Conservation (phyloP, 2,797 vertebrate species). For the Hydrolagus colliei region DNA sequence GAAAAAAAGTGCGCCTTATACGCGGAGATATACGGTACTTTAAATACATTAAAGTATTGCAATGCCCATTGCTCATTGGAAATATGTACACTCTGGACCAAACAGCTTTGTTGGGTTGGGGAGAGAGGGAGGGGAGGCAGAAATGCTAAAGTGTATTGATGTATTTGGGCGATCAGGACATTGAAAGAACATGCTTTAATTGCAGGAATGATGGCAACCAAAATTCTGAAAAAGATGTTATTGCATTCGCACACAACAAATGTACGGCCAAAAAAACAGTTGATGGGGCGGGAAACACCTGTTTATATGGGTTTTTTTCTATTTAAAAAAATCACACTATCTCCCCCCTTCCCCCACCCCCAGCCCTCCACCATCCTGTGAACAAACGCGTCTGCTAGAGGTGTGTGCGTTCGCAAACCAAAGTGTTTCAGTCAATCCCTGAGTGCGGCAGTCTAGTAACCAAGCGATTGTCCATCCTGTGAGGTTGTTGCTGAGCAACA, state of each 20-base stretch:
- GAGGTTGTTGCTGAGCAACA: constrained; percentile 30
- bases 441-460: not conserved
- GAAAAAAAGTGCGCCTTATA: too few relatives aligned
- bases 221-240: not conserved
- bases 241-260: not conserved
- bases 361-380: not conserved
- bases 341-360: too few relatives aligned
- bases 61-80: not conserved
- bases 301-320: not conserved
- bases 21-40: too few relatives aligned
- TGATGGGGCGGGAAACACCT: not conserved
- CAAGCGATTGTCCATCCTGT: not conserved
- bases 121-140: not conserved
- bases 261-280: constrained; percentile 1
- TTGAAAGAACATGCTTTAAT: not conserved
- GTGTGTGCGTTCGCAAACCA: constrained; percentile 9
- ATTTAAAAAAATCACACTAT: not conserved
- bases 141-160: not conserved
- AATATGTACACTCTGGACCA: not conserved
- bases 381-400: not conserved
- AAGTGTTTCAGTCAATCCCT: constrained; percentile 17
- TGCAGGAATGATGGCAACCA: not conserved
- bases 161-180: not conserved
- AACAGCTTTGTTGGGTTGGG: not conserved
- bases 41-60: not conserved